These are phyloP conservation scores for Grantiella picta DNA, from an alignment of 2,113 vertebrate genomes.

Conservation along the genomic window DNA sequence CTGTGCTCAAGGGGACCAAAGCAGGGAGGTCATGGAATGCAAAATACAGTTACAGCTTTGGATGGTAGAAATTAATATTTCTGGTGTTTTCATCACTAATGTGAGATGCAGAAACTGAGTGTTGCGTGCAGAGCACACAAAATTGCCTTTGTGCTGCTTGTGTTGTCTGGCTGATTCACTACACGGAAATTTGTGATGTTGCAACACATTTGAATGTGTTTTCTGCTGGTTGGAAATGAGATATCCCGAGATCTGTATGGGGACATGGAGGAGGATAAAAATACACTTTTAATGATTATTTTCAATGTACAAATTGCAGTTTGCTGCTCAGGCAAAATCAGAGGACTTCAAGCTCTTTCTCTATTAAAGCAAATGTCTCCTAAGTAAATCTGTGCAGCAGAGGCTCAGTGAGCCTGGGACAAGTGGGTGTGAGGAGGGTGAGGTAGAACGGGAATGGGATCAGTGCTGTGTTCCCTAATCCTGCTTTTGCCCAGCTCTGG, in stretches of 20 bases:
- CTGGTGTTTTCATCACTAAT: neutral
- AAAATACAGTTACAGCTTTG: neutral
- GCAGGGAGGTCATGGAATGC: no score
- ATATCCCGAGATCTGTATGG: neutral
- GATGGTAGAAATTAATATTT: neutral
- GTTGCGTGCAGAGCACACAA: neutral
- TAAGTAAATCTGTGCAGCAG: neutral
- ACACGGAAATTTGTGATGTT: neutral
- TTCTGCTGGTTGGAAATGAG: neutral
- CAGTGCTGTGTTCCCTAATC: rapidly evolving
- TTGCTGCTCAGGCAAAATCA: neutral
- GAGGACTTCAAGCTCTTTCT: neutral
- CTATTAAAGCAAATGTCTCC: neutral
- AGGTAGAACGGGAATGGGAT: rapidly evolving
- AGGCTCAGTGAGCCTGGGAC: neutral
- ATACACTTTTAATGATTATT: neutral
- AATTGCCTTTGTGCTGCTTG: neutral
- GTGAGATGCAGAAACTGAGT: neutral
- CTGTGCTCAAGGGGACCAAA: neutral
- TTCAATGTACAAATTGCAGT: neutral
- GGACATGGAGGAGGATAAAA: neutral
- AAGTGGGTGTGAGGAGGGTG: neutral
- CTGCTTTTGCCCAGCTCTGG: rapidly evolving
- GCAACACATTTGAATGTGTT: neutral
- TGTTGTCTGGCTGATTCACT: neutral